These are phyloP conservation scores for Nematostella vectensis DNA, from an alignment of 92 coral and sea anemone species.

Conservation along the genomic window DNA sequence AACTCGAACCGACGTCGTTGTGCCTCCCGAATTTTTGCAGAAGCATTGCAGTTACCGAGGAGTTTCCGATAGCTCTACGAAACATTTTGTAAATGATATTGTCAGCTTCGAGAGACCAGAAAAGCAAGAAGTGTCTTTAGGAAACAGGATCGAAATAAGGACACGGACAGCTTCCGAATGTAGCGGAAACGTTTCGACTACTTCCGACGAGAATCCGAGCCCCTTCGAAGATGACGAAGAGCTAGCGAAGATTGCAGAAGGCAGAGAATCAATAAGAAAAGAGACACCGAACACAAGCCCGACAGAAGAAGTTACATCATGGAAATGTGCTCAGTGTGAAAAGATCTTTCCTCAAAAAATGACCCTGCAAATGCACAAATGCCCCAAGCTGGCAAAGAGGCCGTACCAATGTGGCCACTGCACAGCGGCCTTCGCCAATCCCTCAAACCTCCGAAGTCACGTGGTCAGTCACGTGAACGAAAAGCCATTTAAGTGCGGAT, in stretches of 20 bases:
- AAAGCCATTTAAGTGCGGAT: constrained; percentile 92
- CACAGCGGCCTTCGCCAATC: constrained; percentile 59
- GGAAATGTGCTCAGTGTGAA: constrained; percentile 79
- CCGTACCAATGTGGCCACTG: constrained; percentile 93
- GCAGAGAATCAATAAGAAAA: constrained; percentile 7
- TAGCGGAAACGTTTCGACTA: background rate
- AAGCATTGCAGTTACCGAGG: too few species aligned
- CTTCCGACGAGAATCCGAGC: background rate
- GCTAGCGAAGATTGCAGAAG: too few species aligned
- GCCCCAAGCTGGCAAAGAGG: constrained; percentile 63
- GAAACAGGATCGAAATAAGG: too few species aligned
- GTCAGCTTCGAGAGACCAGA: too few species aligned
- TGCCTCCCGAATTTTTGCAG: too few species aligned
- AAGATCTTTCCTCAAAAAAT: constrained; percentile 71
- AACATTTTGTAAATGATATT: too few species aligned
- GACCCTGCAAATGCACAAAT: constrained; percentile 75
- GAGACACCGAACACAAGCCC: background rate
- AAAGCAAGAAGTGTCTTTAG: too few species aligned
- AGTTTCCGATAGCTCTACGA: too few species aligned
- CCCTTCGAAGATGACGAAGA: too few species aligned
- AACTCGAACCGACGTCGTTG: too few species aligned
- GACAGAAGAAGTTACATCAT: constrained; percentile 36
- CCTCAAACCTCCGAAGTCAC: constrained; percentile 76
- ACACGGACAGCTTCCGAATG: constrained; percentile 1
- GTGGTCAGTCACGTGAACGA: constrained; percentile 77